phyloP scores from a whole-genome alignment of 2,113 vertebrate genomes.

The Onychostruthus taczanowskii region DNA sequence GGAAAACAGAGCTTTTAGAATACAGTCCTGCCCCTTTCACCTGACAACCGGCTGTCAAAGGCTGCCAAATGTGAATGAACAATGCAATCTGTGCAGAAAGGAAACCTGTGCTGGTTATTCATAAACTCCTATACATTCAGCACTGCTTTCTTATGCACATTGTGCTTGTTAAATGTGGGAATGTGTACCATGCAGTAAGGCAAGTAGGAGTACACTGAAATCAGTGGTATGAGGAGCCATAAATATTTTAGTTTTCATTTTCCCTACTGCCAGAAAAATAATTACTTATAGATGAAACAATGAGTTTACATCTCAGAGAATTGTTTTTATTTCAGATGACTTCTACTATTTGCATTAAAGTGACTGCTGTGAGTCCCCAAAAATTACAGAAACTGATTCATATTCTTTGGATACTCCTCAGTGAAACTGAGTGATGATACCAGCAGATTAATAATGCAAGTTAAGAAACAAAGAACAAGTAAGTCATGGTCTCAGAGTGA shows the following conservation, averaged over 20 bases:
- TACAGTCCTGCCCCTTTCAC: not conserved
- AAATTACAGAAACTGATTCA: not conserved
- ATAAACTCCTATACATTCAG: not conserved
- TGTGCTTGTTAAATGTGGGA: not conserved
- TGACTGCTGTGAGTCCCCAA: not conserved
- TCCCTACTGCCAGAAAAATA: not conserved
- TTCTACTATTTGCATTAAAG: not conserved
- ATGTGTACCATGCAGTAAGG: not conserved
- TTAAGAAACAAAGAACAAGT: constrained; percentile 31
- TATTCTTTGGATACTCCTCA: not conserved
- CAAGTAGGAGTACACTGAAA: not conserved
- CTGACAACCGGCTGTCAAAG: not conserved
- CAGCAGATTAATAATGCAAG: constrained; percentile 42
- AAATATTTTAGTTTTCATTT: constrained; percentile 49
- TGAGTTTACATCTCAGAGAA: not conserved
- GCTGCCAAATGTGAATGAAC: not conserved
- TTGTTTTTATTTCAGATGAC: not conserved
- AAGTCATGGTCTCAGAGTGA: constrained; percentile 19
- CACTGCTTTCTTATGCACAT: not conserved
- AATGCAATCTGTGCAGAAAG: not conserved
- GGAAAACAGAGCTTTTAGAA: not conserved
- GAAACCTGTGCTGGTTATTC: not conserved
- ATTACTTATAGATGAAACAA: not conserved
- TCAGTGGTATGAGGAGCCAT: not conserved
- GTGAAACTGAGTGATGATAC: constrained; percentile 17